Evolutionary conservation across 2,797 vertebrate genomes (phyloP).

Genomic region (Poliocrania exsul): DNA sequence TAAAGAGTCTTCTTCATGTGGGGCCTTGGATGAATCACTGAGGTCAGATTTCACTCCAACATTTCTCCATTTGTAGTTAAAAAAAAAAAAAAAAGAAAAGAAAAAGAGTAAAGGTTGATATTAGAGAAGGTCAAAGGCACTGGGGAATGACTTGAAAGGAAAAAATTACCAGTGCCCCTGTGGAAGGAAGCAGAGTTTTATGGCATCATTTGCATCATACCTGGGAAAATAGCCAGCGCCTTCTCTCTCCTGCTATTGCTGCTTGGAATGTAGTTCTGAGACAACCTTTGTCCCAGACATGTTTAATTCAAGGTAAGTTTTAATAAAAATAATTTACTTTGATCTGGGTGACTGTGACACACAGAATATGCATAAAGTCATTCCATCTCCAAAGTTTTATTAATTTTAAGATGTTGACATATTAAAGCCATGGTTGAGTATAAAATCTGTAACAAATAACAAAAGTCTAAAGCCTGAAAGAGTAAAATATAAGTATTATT

Average conservation of each 20-base stretch:
- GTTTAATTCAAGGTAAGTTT: neutral
- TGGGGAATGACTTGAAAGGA: neutral
- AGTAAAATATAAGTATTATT: neutral
- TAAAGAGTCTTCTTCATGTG: neutral
- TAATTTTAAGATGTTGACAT: neutral
- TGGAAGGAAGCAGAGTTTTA: neutral
- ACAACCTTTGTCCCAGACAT: neutral
- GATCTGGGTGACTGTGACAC: neutral
- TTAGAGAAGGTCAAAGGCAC: neutral
- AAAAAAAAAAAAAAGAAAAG: neutral
- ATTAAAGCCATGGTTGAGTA: neutral
- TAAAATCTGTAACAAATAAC: neutral
- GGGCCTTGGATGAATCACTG: neutral
- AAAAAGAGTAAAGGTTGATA: neutral
- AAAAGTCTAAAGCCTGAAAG: neutral
- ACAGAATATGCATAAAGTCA: neutral
- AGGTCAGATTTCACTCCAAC: neutral
- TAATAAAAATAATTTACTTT: neutral
- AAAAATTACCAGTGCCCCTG: neutral
- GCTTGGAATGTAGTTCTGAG: neutral
- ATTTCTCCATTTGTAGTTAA: neutral
- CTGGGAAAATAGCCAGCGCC: neutral
- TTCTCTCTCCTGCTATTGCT: neutral
- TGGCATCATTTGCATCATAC: neutral
- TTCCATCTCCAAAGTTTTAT: neutral